Evolutionary conservation across 1,140 invertebrate species (phyloP).

Genomic region (Zelostemma sp.): DNA sequence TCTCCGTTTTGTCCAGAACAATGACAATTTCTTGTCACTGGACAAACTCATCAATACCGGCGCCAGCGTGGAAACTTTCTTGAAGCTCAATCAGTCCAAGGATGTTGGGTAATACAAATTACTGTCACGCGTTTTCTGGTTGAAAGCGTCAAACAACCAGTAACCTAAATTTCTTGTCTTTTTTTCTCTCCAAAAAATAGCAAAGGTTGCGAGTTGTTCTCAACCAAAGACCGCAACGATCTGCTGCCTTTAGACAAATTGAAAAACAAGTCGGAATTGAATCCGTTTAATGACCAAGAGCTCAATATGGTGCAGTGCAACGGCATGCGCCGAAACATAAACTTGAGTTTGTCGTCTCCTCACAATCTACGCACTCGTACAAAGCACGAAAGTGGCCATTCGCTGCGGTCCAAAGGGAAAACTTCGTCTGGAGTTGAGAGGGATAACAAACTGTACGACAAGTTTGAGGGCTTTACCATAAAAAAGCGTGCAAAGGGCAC

Average conservation of each 20-base stretch:
- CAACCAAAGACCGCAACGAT: slow-evolving; percentile 58
- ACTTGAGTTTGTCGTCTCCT: slow-evolving; percentile 59
- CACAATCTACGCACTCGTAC: slow-evolving; percentile 66
- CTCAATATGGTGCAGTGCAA: slow-evolving; percentile 68
- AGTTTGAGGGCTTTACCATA: slow-evolving; percentile 64
- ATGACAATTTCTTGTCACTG: slow-evolving; percentile 78
- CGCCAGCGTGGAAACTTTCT: slow-evolving; percentile 75
- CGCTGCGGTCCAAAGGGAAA: slow-evolving; percentile 65
- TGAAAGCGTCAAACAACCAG: too few relatives aligned
- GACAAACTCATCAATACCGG: slow-evolving; percentile 76
- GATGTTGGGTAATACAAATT: slow-evolving; percentile 61
- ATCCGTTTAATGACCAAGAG: slow-evolving; percentile 43
- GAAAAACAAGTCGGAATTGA: slow-evolving; percentile 56
- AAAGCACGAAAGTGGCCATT: slow-evolving; percentile 66
- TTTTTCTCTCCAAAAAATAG: slow-evolving; percentile 45
- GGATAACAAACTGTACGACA: slow-evolving; percentile 62
- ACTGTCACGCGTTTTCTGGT: too few relatives aligned
- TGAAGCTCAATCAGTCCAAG: slow-evolving; percentile 69
- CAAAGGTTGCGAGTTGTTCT: slow-evolving; percentile 61
- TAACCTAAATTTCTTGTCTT: too few relatives aligned
- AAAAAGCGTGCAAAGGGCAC: slow-evolving; percentile 67
- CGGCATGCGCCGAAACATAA: slow-evolving; percentile 62
- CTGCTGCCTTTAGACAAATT: slow-evolving; percentile 54
- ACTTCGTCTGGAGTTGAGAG: slow-evolving; percentile 57
- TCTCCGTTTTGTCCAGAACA: slow-evolving; percentile 77